Base-by-base conservation (phyloP, 2,888 invertebrate genomes). In the Leptothorax acervorum region DNA sequence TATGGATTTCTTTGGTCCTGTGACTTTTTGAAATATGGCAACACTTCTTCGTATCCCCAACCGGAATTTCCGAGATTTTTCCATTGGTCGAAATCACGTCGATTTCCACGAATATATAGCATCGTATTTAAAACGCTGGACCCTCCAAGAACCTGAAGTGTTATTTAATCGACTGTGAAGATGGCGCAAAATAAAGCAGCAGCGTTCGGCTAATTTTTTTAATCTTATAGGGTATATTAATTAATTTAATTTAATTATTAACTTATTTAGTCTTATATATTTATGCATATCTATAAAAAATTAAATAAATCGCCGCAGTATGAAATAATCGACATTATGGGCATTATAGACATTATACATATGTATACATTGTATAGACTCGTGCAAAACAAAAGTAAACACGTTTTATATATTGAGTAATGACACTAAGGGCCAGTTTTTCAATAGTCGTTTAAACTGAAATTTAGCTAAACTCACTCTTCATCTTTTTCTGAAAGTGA, bases 1-100 rank as follows among this genome's bases (percentile, higher is more conserved):
- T 98, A 98, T 0, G 98, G 98, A 94, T 98, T 99, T 88, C 97
- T 96, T 95, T 98, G 98, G 94, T 98, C 98, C 94, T 98, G 96
- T 0, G 98, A 98, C 94, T 98, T 98, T 93, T 97, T 97, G 93
- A 98, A 98, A 92, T 98, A 98, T 0, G 97, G 97, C 53, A 98
- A 94, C 0, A 98, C 96, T 87, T 98, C 97, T 78, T 98, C 97
- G 94, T 96, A 98, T 0, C 97, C 96, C 99, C 99, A 99, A 3
- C 99, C 99, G 0, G 97, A 96, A 94, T 98, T 98, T 0, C 99
- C 99, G 48, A 97, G 95, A 0, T 96, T 96, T 55, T 97, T 97
- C 99, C 99, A 99, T 76, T 97, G 96, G 94, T 99, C 97, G 93
- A 96, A 99, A 94, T 99, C 99, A 0, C 97, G 95, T 82, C 96